Evolutionary conservation across 2,888 invertebrate genomes (phyloP), one percentile per base, ranked within the genome.

Genomic region (Andrena praecox): DNA sequence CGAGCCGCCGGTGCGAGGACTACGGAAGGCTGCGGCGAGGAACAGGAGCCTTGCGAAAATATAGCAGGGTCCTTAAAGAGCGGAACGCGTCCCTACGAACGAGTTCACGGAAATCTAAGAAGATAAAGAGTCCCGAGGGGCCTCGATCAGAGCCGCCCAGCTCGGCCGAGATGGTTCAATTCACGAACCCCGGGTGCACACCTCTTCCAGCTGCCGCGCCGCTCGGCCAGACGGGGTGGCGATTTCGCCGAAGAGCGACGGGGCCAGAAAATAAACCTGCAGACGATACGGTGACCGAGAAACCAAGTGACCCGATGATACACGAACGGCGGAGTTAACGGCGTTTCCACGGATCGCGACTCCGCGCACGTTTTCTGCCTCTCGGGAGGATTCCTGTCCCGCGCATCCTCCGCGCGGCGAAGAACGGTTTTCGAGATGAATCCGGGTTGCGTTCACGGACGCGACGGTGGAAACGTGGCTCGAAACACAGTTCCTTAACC

Each of bases 241-340:
- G 42, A 42, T 35, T 33, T 52, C 24, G 52, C 16, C 54, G 5
- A 50, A 67, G 48, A 42, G 48, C 56, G 69, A 20, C 24, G 35
- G 35, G 12, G 70, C 56, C 68, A 67, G 73, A 62, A 66, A 74
- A 60, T 67, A 73, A 77, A 74, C 71, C 59, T 24, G 68, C 64
- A 42, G 82, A 86, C 77, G 86, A 84, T 84, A 82, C 71, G 56
- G 74, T 91, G 93, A 91, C 92, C 93, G 93, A 93, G 92, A 93
- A 93, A 93, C 93, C 92, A 92, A 91, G 91, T 92, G 92, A 93
- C 93, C 92, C 86, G 91, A 87, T 89, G 90, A 91, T 90, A 87
- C 88, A 79, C 87, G 89, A 89, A 88, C 87, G 84, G 78, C 80
- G 68, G 81, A 91, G 91, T 88, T 92, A 92, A 92, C 92, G 92